Percentiles rank a stretch among this genome's conserved stretches.
These are phyloP conservation scores for Pachydiplax longipennis DNA, from an alignment of 2,888 invertebrate genomes.

Conservation along the genomic window DNA sequence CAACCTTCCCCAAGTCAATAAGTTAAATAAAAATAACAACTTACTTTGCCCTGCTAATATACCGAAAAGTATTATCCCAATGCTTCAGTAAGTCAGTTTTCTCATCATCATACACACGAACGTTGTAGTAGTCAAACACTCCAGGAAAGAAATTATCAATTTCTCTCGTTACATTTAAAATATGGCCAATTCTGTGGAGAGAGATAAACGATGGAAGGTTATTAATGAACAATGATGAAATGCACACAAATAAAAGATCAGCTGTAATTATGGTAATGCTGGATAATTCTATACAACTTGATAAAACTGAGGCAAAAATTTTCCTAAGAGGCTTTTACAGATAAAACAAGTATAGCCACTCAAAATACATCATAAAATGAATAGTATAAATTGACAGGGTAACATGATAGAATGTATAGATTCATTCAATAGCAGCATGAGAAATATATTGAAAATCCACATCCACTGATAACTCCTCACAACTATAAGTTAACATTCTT, in stretches of 20 bases:
- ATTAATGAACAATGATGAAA: not conserved
- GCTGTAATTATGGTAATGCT: not conserved
- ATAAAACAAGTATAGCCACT: too few relatives aligned
- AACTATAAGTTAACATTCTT: too few relatives aligned
- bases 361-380: too few relatives aligned
- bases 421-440: too few relatives aligned
- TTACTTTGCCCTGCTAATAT: constrained; percentile 87
- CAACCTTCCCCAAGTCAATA: not conserved
- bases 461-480: too few relatives aligned
- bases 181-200: constrained; percentile 85
- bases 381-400: too few relatives aligned
- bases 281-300: too few relatives aligned
- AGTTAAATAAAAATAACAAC: constrained; percentile 49
- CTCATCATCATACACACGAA: constrained; percentile 96
- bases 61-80: constrained; percentile 98
- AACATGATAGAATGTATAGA: too few relatives aligned
- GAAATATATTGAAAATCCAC: too few relatives aligned
- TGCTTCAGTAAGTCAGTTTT: constrained; percentile 94
- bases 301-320: too few relatives aligned
- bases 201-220: constrained; percentile 51
- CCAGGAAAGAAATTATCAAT: constrained; percentile 99
- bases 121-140: constrained; percentile 93
- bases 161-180: constrained; percentile 96
- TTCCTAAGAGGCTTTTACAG: too few relatives aligned
- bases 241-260: not conserved